Percentiles rank a stretch among this genome's conserved stretches.
These are phyloP conservation scores for Meloidogyne hapla DNA, from an alignment of 1,140 invertebrate species.

Conservation along the genomic window DNA sequence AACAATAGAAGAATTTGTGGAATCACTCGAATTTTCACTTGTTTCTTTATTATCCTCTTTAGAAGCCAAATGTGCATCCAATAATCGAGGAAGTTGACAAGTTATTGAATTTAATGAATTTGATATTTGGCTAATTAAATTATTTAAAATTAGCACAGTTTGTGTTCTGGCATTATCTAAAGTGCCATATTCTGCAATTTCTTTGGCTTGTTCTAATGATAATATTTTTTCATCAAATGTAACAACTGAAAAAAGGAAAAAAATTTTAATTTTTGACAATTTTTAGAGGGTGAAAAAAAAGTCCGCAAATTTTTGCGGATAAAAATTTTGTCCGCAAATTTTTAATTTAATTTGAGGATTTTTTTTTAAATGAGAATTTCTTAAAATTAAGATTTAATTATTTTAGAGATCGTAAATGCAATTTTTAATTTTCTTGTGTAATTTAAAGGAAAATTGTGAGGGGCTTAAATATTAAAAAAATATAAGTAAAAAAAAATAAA, in stretches of 20 bases:
- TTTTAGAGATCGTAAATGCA: too few relatives aligned
- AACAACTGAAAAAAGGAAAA: not conserved
- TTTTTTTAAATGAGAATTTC: not conserved
- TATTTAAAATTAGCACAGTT: not conserved
- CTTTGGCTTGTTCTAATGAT: not conserved
- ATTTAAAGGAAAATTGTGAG: too few relatives aligned
- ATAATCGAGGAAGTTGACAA: slow-evolving; percentile 7
- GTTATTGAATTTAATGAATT: not conserved
- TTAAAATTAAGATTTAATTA: too few relatives aligned
- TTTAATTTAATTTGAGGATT: not conserved
- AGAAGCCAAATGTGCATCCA: slow-evolving; percentile 8
- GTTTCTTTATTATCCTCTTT: not conserved
- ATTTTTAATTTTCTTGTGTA: not conserved
- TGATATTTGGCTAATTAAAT: slow-evolving; percentile 5
- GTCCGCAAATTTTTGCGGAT: too few relatives aligned
- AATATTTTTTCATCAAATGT: slow-evolving; percentile 17
- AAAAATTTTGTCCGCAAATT: not conserved
- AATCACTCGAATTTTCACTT: not conserved
- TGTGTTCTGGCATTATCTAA: not conserved
- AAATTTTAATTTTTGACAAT: not conserved
- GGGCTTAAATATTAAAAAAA: too few relatives aligned
- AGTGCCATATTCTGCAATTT: not conserved
- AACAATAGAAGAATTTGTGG: too few relatives aligned
- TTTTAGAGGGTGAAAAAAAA: not conserved
- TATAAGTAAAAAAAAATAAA: too few relatives aligned